These are phyloP conservation scores for Eurytoma californica DNA, from an alignment of 2,888 invertebrate genomes.

Conservation along the genomic window DNA sequence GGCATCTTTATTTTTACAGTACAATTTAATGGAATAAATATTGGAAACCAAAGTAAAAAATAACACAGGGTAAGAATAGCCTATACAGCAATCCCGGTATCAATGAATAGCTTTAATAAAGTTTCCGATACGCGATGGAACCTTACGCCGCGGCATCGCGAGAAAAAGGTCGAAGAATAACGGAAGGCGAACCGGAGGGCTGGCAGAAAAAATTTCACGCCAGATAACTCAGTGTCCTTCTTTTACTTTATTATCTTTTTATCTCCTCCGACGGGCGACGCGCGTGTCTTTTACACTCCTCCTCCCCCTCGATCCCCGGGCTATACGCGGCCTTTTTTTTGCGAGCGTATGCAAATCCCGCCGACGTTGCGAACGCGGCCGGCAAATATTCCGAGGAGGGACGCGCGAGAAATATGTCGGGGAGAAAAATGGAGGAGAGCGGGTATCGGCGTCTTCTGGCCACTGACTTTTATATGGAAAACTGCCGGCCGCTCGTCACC, in stretches of 20 bases:
- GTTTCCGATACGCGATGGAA: constrained; percentile 17
- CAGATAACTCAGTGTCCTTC: constrained; percentile 53
- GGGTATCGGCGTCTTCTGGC: constrained; percentile 54
- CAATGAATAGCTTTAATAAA: constrained; percentile 41
- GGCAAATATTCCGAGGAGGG: constrained; percentile 52
- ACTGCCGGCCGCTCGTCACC: constrained; percentile 34
- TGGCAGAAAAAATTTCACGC: constrained; percentile 47
- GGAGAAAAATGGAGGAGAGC: constrained; percentile 1
- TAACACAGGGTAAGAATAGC: not conserved
- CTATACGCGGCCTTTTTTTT: constrained; percentile 50
- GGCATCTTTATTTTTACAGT: too few species aligned
- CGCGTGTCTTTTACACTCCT: constrained; percentile 45
- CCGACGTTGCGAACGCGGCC: constrained; percentile 47
- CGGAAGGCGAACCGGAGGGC: not conserved
- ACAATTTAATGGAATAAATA: too few species aligned
- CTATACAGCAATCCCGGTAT: not conserved
- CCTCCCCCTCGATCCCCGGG: constrained; percentile 26
- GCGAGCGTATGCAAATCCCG: constrained; percentile 57
- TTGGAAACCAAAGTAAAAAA: too few species aligned
- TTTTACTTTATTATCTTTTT: constrained; percentile 55
- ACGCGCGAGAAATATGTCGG: not conserved
- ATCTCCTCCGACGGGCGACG: constrained; percentile 9
- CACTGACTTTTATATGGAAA: constrained; percentile 53
- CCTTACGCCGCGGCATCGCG: not conserved
- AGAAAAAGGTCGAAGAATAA: not conserved